A percentile compares a stretch with the other conserved stretches of the same genome.
Conservation (phyloP, 2,797 vertebrate species). For the Lepidocolaptes lacrymiger region DNA sequence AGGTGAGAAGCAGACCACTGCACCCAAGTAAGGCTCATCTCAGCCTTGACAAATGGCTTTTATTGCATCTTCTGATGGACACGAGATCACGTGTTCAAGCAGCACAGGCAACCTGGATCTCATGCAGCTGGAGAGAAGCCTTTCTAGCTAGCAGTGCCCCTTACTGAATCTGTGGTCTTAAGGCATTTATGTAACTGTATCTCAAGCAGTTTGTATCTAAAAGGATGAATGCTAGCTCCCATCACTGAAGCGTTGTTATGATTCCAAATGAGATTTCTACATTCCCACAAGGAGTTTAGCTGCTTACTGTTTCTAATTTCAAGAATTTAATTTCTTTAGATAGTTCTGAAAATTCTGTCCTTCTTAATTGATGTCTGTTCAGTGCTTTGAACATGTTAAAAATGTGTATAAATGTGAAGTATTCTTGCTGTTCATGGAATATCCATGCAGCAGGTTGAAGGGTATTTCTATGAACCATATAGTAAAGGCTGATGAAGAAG, state of each 20-base stretch:
- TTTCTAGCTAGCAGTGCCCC: not conserved
- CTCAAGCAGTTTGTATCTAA: not conserved
- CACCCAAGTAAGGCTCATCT: not conserved
- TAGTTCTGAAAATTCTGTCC: not conserved
- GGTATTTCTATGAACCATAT: not conserved
- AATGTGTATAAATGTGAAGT: not conserved
- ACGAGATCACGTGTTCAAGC: not conserved
- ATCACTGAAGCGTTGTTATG: not conserved
- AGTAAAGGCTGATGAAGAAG: not conserved
- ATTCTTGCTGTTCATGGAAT: not conserved
- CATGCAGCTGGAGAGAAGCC: not conserved
- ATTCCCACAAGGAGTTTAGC: not conserved
- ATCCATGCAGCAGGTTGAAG: not conserved
- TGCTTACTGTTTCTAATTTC: not conserved
- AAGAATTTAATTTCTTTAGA: slow-evolving; percentile 15
- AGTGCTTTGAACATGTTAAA: not conserved
- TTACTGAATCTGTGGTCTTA: not conserved
- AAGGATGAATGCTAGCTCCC: not conserved
- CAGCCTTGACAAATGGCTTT: not conserved
- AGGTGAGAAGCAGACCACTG: not conserved
- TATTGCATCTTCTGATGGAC: not conserved
- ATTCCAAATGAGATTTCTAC: not conserved
- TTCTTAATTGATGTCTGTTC: not conserved
- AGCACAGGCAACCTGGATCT: not conserved
- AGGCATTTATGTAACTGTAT: not conserved